Evolutionary conservation across 2,113 vertebrate species (phyloP).

Genomic region (Periophthalmodon schlosseri): DNA sequence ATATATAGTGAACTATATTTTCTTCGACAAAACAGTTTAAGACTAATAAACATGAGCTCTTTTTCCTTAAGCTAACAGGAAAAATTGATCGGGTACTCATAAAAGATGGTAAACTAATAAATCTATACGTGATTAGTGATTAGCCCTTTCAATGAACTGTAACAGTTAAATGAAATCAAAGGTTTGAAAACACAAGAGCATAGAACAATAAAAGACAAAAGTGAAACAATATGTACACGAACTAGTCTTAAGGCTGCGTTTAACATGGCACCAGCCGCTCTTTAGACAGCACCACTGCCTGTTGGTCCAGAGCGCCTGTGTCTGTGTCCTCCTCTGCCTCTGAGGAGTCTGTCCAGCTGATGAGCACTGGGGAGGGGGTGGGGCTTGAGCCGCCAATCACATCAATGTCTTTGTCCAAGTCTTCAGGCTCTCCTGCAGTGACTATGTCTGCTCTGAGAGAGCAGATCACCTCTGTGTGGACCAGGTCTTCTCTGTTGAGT

Average conservation of each 20-base stretch:
- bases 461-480: background rate
- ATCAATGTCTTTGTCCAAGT: constrained; percentile 57
- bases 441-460: background rate
- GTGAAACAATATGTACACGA: background rate
- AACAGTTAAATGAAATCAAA: background rate
- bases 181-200: background rate
- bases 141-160: background rate
- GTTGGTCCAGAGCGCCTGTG: constrained; percentile 53
- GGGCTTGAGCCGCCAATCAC: constrained; percentile 55
- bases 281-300: constrained; percentile 4
- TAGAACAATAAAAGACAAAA: background rate
- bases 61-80: constrained; percentile 14
- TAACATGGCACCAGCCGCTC: constrained; percentile 9
- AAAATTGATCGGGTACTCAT: constrained; percentile 1
- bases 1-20: background rate
- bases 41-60: background rate
- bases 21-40: background rate
- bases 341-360: constrained; percentile 40
- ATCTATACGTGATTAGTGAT: background rate
- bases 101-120: background rate
- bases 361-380: constrained; percentile 17
- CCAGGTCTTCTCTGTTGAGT: background rate
- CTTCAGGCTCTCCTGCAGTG: constrained; percentile 9
- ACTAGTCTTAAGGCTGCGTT: background rate
- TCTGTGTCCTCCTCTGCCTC: constrained; percentile 31